Base-by-base conservation (phyloP, 2,888 invertebrate species). In the Epinotia nisella region DNA sequence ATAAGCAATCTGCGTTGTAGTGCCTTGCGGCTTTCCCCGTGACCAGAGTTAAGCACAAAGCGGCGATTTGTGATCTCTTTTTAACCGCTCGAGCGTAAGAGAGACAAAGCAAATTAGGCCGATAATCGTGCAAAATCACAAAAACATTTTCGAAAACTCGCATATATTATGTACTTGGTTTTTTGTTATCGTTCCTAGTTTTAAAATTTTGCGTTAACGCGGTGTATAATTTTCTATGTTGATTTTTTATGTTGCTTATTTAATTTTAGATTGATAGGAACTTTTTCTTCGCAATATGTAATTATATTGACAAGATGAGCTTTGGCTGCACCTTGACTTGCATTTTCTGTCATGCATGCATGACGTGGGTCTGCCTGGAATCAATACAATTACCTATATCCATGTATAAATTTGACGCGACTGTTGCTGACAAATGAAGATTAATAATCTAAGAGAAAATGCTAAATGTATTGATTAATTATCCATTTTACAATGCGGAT, bases 161-260 rank as follows among this genome's bases (percentile, higher is more conserved):
- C 89, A 84, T 85, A 2, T 24, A 67, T 59, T 82, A 82, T 82
- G 85, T 89, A 88, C 86, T 89, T 87, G 78, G 81, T 77, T 79
- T 80, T 71, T 73, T 84, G 88, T 90, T 91, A 85, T 87, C 81
- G 85, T 90, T 90, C 81, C 85, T 89, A 89, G 86, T 87, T 89
- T 78, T 81, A 85, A 86, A 68, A 82, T 82, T 82, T 80, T 81
- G 82, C 78, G 79, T 80, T 82, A 80, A 83, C 67, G 58, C 68
- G 68, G 68, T 73, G 58, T 68, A 73, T 81, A 77, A 82, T 75
- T 75, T 82, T 83, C 78, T 80, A 78, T 80, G 80, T 82, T 83
- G 82, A 76, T 85, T 84, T 87, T 84, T 87, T 87, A 87, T 87
- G 90, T 90, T 91, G 88, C 89, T 86, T 87, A 82, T 86, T 85